phyloP scores from a whole-genome alignment of 1,140 invertebrate species.

The Anoplolepis gracilipes region DNA sequence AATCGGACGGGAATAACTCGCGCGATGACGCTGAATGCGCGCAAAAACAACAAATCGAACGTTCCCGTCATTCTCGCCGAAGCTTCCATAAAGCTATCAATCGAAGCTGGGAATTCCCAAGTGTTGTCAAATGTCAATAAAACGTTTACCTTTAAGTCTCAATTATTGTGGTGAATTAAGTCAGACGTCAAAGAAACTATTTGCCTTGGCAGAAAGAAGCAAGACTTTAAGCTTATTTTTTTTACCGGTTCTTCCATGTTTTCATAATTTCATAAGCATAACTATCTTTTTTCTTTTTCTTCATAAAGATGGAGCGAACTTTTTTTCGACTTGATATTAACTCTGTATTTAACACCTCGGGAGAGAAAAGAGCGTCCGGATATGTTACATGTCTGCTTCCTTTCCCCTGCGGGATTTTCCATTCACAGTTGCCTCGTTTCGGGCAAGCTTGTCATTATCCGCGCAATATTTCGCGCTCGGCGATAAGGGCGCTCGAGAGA shows the following conservation, averaged over 20 bases:
- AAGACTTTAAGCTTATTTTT: background rate
- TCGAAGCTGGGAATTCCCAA: conserved; percentile 13
- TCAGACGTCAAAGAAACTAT: background rate
- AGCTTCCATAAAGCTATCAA: conserved; percentile 4
- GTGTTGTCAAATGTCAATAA: conserved; percentile 27
- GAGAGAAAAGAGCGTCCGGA: background rate
- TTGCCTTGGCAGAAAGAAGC: background rate
- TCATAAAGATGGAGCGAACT: background rate
- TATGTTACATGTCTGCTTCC: background rate
- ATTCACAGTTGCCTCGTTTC: background rate
- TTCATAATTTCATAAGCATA: background rate
- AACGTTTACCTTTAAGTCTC: conserved; percentile 24
- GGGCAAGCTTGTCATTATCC: conserved; percentile 49
- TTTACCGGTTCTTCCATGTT: background rate
- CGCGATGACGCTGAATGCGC: conserved; percentile 39
- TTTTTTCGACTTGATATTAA: background rate
- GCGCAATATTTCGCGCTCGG: conserved; percentile 34
- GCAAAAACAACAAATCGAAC: conserved; percentile 46
- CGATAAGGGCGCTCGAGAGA: conserved; percentile 38
- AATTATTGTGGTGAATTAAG: conserved; percentile 24
- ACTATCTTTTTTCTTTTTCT: background rate
- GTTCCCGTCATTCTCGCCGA: background rate
- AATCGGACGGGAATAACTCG: conserved; percentile 51
- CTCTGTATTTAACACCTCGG: background rate
- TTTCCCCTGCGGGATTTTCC: background rate